Percentiles rank a stretch among this genome's conserved stretches.
phyloP scores from a whole-genome alignment of 2,888 invertebrate species.

The Miltochrista miniata region DNA sequence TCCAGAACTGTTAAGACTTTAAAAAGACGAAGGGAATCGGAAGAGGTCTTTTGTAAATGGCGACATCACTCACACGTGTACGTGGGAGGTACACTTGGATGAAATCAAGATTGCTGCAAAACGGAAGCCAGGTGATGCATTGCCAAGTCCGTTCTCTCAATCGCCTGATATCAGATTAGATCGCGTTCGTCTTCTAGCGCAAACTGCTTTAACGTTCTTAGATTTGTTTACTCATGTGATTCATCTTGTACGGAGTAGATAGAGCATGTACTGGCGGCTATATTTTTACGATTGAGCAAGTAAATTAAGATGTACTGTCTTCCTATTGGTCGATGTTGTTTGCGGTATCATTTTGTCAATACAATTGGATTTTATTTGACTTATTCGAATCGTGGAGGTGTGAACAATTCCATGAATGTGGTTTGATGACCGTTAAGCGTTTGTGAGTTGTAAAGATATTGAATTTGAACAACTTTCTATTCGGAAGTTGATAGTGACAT shows the following conservation, averaged over 20 bases:
- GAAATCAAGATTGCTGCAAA: slow-evolving; percentile 78
- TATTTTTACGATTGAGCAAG: slow-evolving; percentile 47
- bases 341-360: slow-evolving; percentile 25
- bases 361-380: slow-evolving; percentile 28
- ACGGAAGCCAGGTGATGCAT: slow-evolving; percentile 81
- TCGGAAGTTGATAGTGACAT: not conserved
- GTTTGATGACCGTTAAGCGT: slow-evolving; percentile 13
- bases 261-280: slow-evolving; percentile 13
- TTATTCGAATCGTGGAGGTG: slow-evolving; percentile 15
- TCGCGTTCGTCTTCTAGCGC: slow-evolving; percentile 67
- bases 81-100: slow-evolving; percentile 77
- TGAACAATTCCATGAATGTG: slow-evolving; percentile 14
- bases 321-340: slow-evolving; percentile 23
- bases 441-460: slow-evolving; percentile 1
- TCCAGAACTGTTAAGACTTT: slow-evolving; percentile 26
- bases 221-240: slow-evolving; percentile 61
- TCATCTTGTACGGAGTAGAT: slow-evolving; percentile 45
- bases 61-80: slow-evolving; percentile 61
- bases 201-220: slow-evolving; percentile 60
- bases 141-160: slow-evolving; percentile 67
- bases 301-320: slow-evolving; percentile 47
- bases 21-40: slow-evolving; percentile 26
- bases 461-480: slow-evolving; percentile 7
- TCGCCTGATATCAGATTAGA: slow-evolving; percentile 72
- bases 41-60: slow-evolving; percentile 54